Base-by-base conservation (phyloP, 2,888 invertebrate species). In the Dicranocentrus wangi region DNA sequence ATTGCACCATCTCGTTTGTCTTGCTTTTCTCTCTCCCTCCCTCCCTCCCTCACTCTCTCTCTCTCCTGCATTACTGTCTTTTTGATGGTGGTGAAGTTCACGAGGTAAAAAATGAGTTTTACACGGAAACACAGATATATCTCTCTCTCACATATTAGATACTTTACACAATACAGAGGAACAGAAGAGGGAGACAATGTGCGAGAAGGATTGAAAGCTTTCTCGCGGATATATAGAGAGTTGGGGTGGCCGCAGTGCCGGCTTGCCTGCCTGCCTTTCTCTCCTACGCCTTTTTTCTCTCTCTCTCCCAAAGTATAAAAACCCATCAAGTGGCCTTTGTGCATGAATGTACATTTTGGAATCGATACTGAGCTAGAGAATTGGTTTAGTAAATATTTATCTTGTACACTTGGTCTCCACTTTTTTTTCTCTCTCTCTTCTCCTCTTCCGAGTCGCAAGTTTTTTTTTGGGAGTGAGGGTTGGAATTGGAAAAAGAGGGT, bases 371-470 rank as follows among this genome's bases (percentile, higher is more conserved):
- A 69, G 81, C 51, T 51, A 68, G 63, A 77, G 72, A 84, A 85
- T 85, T 83, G 84, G 83, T 78, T 84, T 82, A 80, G 85, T 85
- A 85, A 85, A 85, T 85, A 85, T 85, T 85, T 85, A 85, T 84
- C 82, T 85, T 84, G 83, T 82, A 81, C 81, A 81, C 75, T 75
- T 75, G 81, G 61, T 71, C 79, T 72, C 61, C 39, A 13, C 39
- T 39, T 39, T 71, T 79, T 61, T 55, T 28, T 47, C 42, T 60
- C 65, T 65, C 65, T 8, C 19, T 39, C 32, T 28, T 28, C n/a
- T 61, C 17, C 39, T 17, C 23, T 39, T n/a, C n/a, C n/a, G n/a
- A n/a, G n/a, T n/a, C n/a, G n/a, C n/a, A n/a, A n/a, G n/a, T n/a
- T 28, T 17, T 21, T 63, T 63, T 17, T 63, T 23, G 42, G 21